Base-by-base conservation (phyloP, 1,140 invertebrate species). In the Coptotermes formosanus region DNA sequence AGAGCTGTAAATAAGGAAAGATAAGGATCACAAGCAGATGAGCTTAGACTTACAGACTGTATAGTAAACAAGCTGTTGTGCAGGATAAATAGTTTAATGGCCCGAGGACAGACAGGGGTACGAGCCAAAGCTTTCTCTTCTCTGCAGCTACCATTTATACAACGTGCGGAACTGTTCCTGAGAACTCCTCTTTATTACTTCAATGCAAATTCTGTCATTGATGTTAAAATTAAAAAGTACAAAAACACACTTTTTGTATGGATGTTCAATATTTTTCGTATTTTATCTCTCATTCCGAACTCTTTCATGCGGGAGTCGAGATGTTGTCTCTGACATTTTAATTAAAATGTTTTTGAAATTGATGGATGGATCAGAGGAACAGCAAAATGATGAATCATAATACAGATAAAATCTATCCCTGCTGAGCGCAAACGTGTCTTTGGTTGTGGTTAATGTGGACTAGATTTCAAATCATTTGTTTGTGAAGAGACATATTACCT, bases 301-400 rank as follows among this genome's bases (percentile, higher is more conserved):
- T 75, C 64, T 75, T 75, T 75, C 64, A 75, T 75, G 64, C 64
- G 64, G 64, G 64, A 75, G 30, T 75, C n/a, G 64, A 75, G 64
- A 75, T 75, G 64, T 75, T 75, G 64, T 75, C 64, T 75, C 64
- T 75, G 64, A 75, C 64, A 75, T 75, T 75, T 75, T 75, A 75
- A 75, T 75, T 75, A 75, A 75, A 75, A 75, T 75, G 64, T 75
- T 75, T 75, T 75, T 75, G 64, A 75, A 75, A 75, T 75, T 75
- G 64, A 75, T 75, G 64, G 64, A 75, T 75, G 64, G 64, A 75
- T 75, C 64, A 75, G 64, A 0, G 64, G 64, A 75, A 75, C 25
- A 75, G 64, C 64, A 75, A 30, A 75, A 75, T 75, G 64, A 75
- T 75, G 64, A 75, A 75, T 25, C 64, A 75, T 75, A 75, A 75